Evolutionary conservation across 1,140 invertebrate species (phyloP).

Genomic region (Daktulosphaira vitifoliae): DNA sequence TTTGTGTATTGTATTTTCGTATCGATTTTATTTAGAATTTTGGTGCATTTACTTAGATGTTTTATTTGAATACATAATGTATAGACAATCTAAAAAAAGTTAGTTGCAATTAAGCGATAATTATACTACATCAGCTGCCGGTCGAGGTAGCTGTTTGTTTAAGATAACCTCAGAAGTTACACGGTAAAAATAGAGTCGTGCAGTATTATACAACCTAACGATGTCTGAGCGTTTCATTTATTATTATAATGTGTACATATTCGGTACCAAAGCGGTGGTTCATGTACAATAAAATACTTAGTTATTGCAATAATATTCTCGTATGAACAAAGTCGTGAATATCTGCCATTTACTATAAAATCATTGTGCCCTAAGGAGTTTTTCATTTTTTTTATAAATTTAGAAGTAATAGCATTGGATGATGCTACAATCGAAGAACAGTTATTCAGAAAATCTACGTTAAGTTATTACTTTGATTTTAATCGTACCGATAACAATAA

Average conservation of each 20-base stretch:
- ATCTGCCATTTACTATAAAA: too few relatives aligned
- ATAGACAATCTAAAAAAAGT: neutral
- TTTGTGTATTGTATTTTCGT: neutral
- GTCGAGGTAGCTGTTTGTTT: neutral
- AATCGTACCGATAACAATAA: too few relatives aligned
- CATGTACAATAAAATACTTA: neutral
- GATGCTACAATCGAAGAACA: too few relatives aligned
- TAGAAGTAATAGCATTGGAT: too few relatives aligned
- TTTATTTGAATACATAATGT: neutral
- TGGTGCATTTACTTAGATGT: neutral
- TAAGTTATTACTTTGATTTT: too few relatives aligned
- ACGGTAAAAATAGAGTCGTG: neutral
- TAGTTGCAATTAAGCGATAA: conserved; percentile 26
- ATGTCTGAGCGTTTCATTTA: conserved; percentile 6
- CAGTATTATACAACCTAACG: conserved; percentile 7
- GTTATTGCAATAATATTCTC: neutral
- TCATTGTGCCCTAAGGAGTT: too few relatives aligned
- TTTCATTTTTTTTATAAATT: too few relatives aligned
- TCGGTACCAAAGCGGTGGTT: neutral
- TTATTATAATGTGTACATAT: neutral
- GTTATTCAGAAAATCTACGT: too few relatives aligned
- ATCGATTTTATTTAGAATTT: neutral
- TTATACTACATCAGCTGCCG: neutral
- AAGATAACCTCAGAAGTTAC: conserved; percentile 16
- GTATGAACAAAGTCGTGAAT: neutral